Evolutionary conservation across 2,888 invertebrate genomes (phyloP).

Genomic region (Gisinianus flammeolus): DNA sequence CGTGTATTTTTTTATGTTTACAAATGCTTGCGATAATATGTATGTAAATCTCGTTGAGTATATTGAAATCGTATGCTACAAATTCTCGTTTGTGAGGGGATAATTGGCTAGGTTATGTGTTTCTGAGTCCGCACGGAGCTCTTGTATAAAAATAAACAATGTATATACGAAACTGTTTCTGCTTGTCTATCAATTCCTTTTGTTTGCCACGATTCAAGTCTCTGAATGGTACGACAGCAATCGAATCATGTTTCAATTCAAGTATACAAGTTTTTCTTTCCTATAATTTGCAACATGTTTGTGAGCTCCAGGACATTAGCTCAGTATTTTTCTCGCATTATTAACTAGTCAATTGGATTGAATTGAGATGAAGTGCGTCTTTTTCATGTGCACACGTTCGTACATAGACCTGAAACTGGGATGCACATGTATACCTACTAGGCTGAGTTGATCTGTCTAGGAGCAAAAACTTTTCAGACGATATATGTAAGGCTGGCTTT

Average conservation of each 20-base stretch:
- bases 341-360: constrained; percentile 16
- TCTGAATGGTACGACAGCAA: not conserved
- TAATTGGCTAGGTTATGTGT: not conserved
- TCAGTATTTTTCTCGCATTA: constrained; percentile 8
- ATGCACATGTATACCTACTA: not conserved
- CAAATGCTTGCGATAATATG: too few species aligned
- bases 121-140: too few species aligned
- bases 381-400: not conserved
- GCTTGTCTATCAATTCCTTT: not conserved
- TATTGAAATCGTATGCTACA: too few species aligned
- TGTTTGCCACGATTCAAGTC: not conserved
- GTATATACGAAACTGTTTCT: not conserved
- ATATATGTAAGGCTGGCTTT: constrained; percentile 3
- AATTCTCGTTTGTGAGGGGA: not conserved
- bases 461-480: constrained; percentile 5
- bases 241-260: too few species aligned
- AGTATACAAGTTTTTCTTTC: not conserved
- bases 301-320: not conserved
- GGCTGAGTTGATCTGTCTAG: not conserved
- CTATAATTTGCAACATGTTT: constrained; percentile 16
- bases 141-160: too few species aligned
- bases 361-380: not conserved
- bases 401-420: not conserved
- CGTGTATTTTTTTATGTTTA: too few species aligned
- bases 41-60: too few species aligned